Evolutionary conservation across 2,888 invertebrate genomes (phyloP).

Genomic region (Busseola fusca): DNA sequence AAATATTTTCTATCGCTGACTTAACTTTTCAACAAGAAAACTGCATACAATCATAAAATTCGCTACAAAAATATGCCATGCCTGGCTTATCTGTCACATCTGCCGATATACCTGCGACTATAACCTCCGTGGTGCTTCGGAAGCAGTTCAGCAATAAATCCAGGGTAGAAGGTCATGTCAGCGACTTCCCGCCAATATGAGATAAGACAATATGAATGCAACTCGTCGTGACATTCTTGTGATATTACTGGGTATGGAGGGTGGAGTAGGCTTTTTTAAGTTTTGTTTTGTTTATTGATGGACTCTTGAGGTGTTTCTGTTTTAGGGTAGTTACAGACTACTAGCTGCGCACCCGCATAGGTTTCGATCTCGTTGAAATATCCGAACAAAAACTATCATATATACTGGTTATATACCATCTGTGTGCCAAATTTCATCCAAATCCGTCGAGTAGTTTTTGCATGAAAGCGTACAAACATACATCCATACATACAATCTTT

Average conservation of each 20-base stretch:
- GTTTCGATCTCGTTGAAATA: too few species aligned
- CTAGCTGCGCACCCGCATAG: too few species aligned
- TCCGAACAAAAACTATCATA: too few species aligned
- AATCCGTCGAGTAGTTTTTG: too few species aligned
- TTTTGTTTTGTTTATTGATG: too few species aligned
- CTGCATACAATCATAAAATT: slow-evolving; percentile 3
- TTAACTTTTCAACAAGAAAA: neutral
- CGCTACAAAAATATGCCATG: neutral
- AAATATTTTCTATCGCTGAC: neutral
- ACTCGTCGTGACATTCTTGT: slow-evolving; percentile 65
- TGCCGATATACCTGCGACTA: slow-evolving; percentile 29
- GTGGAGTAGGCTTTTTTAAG: slow-evolving; percentile 31
- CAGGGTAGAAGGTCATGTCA: slow-evolving; percentile 64
- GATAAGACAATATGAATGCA: slow-evolving; percentile 70
- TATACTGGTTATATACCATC: too few species aligned
- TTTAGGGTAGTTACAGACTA: too few species aligned
- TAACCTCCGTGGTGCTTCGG: slow-evolving; percentile 36
- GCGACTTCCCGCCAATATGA: slow-evolving; percentile 69
- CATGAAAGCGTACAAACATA: too few species aligned
- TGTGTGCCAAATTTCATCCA: too few species aligned
- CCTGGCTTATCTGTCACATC: slow-evolving; percentile 29
- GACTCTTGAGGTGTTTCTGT: too few species aligned
- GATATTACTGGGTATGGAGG: slow-evolving; percentile 48
- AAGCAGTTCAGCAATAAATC: slow-evolving; percentile 63
- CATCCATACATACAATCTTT: too few species aligned